phyloP scores from a whole-genome alignment of 2,797 vertebrate genomes.

The Columba guinea region DNA sequence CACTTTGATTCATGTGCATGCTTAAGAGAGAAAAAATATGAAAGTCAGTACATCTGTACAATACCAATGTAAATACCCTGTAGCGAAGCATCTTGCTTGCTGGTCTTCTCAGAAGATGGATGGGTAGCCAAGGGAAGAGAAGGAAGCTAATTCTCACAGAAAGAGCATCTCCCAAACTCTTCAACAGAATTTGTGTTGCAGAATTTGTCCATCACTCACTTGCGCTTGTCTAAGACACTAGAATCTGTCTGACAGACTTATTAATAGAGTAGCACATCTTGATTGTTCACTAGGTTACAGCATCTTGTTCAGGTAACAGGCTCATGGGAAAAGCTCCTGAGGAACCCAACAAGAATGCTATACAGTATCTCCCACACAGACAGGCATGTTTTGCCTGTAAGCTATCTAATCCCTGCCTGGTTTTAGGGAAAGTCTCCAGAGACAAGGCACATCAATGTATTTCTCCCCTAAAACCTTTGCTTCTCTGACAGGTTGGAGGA shows the following conservation, averaged over 20 bases:
- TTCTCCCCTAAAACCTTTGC: background rate
- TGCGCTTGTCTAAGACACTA: background rate
- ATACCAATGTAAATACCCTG: background rate
- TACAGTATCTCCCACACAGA: fast-evolving
- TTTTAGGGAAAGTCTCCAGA: background rate
- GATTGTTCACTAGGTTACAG: background rate
- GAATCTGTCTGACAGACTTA: background rate
- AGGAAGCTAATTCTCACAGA: background rate
- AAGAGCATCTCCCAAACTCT: background rate
- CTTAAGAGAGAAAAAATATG: background rate
- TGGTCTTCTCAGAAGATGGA: background rate
- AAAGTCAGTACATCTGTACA: background rate
- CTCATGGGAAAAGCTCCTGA: background rate
- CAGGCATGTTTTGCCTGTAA: background rate
- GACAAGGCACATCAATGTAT: background rate
- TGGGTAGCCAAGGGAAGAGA: background rate
- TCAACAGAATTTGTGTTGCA: background rate
- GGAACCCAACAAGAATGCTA: background rate
- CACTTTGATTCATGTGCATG: background rate
- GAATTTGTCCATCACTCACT: background rate
- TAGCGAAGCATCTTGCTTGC: background rate
- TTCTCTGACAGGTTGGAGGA: background rate
- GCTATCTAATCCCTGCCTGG: background rate
- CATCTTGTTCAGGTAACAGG: background rate
- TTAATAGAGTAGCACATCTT: background rate